Conservation (phyloP, 2,113 vertebrate species). For the Origma solitaria region DNA sequence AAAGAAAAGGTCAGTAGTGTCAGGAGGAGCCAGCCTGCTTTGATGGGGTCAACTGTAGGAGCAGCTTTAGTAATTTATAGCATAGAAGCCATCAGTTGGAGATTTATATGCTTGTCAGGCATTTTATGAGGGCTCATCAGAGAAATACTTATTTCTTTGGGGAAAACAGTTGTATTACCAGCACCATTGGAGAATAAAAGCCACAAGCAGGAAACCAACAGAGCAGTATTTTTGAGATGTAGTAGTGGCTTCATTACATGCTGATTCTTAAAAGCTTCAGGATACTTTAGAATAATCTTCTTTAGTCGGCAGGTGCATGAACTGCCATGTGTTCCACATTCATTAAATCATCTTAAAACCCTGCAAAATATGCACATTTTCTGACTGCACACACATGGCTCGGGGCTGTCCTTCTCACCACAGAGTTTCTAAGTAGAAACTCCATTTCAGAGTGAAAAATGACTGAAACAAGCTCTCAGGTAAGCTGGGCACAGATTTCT, state of each 20-base stretch:
- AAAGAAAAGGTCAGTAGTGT: not conserved
- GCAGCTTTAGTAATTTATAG: conserved; percentile 8
- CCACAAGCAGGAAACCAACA: not conserved
- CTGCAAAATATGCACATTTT: not conserved
- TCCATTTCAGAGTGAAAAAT: not conserved
- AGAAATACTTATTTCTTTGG: conserved; percentile 2
- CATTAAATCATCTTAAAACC: not conserved
- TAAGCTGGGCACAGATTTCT: not conserved
- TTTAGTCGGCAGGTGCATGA: not conserved
- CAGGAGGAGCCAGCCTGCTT: not conserved
- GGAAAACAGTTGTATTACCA: not conserved
- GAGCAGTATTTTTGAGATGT: not conserved
- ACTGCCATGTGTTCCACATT: not conserved
- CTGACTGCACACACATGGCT: not conserved
- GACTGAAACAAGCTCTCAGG: not conserved
- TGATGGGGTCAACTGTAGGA: not conserved
- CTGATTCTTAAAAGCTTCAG: not conserved
- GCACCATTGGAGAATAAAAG: not conserved
- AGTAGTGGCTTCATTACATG: not conserved
- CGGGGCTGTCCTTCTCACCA: not conserved
- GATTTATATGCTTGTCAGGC: not conserved
- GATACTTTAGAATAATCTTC: not conserved
- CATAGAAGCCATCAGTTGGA: not conserved
- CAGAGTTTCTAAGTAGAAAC: not conserved
- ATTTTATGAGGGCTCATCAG: conserved; percentile 1